Conservation (phyloP, 2,797 vertebrate species). For the Alauda arvensis region DNA sequence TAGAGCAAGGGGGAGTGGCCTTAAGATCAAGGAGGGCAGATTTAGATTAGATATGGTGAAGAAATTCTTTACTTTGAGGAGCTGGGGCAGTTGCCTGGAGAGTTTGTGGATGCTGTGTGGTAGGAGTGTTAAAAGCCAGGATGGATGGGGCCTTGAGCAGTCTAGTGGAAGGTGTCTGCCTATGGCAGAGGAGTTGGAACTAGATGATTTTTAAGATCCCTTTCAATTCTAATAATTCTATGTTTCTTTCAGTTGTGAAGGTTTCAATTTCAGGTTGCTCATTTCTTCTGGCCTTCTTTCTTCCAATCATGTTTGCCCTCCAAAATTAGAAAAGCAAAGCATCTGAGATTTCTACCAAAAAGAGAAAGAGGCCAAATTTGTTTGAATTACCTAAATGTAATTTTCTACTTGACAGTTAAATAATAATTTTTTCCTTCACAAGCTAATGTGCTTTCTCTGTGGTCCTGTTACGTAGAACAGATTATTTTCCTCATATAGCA, state of each 20-base stretch:
- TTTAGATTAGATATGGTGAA: neutral
- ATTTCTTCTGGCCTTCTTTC: neutral
- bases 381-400: neutral
- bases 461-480: neutral
- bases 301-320: neutral
- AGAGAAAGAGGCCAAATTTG: neutral
- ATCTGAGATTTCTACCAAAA: neutral
- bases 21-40: neutral
- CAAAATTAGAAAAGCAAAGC: neutral
- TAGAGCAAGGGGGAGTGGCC: neutral
- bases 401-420: neutral
- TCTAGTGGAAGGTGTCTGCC: neutral
- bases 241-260: neutral
- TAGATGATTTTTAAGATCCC: neutral
- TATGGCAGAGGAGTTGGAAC: neutral
- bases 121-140: neutral
- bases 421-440: neutral
- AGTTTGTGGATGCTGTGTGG: neutral
- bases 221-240: neutral
- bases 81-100: rapidly evolving
- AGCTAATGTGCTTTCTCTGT: neutral
- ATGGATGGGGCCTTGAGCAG: neutral
- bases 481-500: neutral
- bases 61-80: neutral
- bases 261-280: neutral